Base-by-base conservation (phyloP, 2,797 vertebrate species). In the Coccyzus lansbergi region DNA sequence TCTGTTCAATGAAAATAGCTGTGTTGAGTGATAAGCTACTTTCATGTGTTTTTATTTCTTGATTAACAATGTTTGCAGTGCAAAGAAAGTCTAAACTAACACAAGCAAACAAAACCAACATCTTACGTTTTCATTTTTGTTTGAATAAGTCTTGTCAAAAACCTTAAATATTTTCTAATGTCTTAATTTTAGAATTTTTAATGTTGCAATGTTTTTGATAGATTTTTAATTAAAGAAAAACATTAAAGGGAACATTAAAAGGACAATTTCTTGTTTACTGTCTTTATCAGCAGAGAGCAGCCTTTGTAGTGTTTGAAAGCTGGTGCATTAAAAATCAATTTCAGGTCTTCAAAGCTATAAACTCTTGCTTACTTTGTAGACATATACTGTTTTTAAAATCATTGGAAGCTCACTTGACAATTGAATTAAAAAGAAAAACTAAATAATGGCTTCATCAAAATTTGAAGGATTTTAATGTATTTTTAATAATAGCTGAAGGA, bases 161-260 rank as follows among this genome's bases (percentile, higher is more conserved):
- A 68, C 42, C 77, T 76, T 80, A 93, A 95, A 65, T 64, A 81
- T 55, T 88, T 95, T 94, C 75, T 88, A 75, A 72, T 75, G 84
- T 79, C 67, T 94, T 77, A 92, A 86, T 93, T 92, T 91, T 49
- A 81, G 49, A 2, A 29, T 75, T 78, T 83, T 90, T 94, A 48
- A 83, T 71, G 83, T 92, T 44, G 68, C 52, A 75, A 31, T 96
- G 87, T 33, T 74, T 95, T 94, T 97, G 87, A 97, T 95, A 96
- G 95, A 96, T 95, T 97, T 97, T 98, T 98, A 97, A 97, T 98
- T 98, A 98, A 95, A 96, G 85, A 77, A 94, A 95, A 96, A 88
- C 96, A 96, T 96, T 95, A 95, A 97, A 97, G 91, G 74, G 74
- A 95, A 96, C 92, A 95, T 96, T 97, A 96, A 97, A 97, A 95